phyloP scores from a whole-genome alignment of 2,888 invertebrate genomes.

The Macaria notata region DNA sequence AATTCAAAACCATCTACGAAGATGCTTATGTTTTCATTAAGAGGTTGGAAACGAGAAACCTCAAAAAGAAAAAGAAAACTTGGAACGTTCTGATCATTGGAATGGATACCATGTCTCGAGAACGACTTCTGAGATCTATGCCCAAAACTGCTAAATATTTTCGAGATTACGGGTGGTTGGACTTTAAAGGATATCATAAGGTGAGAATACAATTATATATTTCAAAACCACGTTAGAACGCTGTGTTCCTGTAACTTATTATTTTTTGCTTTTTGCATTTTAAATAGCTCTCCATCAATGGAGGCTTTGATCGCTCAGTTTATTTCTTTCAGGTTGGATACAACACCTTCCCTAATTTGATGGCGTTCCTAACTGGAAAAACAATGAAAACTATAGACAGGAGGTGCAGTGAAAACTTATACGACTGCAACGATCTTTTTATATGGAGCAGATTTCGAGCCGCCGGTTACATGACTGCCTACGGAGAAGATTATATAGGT shows the following conservation, averaged over 20 bases:
- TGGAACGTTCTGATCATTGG: constrained; percentile 88
- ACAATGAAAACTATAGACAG: constrained; percentile 75
- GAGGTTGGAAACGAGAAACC: constrained; percentile 30
- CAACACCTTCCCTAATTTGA: constrained; percentile 94
- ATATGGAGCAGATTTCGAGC: constrained; percentile 89
- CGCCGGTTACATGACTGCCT: constrained; percentile 87
- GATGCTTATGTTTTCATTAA: constrained; percentile 53
- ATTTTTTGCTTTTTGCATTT: background rate
- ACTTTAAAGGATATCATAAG: constrained; percentile 72
- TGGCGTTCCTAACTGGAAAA: constrained; percentile 89
- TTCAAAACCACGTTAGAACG: too few relatives aligned
- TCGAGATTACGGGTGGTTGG: constrained; percentile 85
- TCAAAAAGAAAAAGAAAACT: constrained; percentile 13
- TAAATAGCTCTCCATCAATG: too few relatives aligned
- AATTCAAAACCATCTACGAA: constrained; percentile 39
- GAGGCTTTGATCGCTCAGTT: too few relatives aligned
- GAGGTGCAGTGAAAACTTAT: constrained; percentile 67
- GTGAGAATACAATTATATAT: constrained; percentile 17
- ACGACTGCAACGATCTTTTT: constrained; percentile 86
- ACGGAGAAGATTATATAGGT: constrained; percentile 86
- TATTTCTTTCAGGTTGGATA: constrained; percentile 84
- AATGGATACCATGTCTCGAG: constrained; percentile 91
- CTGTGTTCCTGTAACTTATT: too few relatives aligned
- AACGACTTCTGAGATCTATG: constrained; percentile 89
- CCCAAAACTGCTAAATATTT: constrained; percentile 86